A percentile compares a stretch with the other conserved stretches of the same genome.
These are phyloP conservation scores for Cerastoderma edule DNA, from an alignment of 2,888 invertebrate species.

Conservation along the genomic window DNA sequence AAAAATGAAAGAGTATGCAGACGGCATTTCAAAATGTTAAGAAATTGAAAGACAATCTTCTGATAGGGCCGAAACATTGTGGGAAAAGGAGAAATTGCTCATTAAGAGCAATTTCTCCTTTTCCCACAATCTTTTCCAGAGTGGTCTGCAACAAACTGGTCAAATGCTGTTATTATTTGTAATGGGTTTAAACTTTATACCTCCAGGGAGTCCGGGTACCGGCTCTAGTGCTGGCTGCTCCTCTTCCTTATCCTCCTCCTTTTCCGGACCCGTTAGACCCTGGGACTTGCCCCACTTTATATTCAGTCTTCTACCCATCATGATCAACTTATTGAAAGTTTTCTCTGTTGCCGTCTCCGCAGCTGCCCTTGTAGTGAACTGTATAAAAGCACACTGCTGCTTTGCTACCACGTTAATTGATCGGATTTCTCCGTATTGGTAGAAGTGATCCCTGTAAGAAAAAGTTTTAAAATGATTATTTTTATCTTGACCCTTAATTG, in stretches of 20 bases:
- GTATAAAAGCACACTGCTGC: constrained; percentile 97
- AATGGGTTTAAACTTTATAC: constrained; percentile 66
- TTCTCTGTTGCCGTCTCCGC: constrained; percentile 91
- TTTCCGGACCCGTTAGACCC: constrained; percentile 84
- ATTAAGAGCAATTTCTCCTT: background rate
- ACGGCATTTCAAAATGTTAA: too few species aligned
- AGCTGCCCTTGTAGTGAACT: constrained; percentile 94
- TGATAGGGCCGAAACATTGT: too few species aligned
- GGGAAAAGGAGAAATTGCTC: background rate
- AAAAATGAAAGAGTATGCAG: too few species aligned
- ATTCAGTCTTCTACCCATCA: constrained; percentile 91
- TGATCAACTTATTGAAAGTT: constrained; percentile 95
- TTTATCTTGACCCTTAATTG: too few species aligned
- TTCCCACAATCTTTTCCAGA: background rate
- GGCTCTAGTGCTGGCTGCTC: constrained; percentile 86
- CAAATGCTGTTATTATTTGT: too few species aligned
- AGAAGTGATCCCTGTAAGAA: constrained; percentile 93
- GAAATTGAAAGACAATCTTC: too few species aligned
- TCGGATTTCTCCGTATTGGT: constrained; percentile 99
- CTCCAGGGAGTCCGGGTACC: constrained; percentile 91
- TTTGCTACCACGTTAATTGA: constrained; percentile 95
- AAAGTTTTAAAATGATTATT: too few species aligned
- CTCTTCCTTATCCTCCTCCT: constrained; percentile 71
- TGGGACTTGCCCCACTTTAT: constrained; percentile 99
- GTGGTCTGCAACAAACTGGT: too few species aligned